A percentile compares a stretch with the other conserved stretches of the same genome.
These are phyloP conservation scores for Phocides pigmalion DNA, from an alignment of 1,140 invertebrate species.

Conservation along the genomic window DNA sequence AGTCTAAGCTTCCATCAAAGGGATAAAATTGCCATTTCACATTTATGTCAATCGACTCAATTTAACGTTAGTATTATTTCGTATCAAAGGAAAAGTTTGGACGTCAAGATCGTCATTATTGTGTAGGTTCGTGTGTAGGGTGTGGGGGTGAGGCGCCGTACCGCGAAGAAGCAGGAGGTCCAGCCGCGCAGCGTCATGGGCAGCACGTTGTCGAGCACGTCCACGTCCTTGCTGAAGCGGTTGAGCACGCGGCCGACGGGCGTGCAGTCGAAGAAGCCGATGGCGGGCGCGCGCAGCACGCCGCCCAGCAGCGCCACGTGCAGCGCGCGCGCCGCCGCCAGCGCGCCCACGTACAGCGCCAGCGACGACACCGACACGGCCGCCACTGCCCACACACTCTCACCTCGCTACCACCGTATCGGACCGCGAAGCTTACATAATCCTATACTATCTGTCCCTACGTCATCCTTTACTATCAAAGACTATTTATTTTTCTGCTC, in stretches of 20 bases:
- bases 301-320: conserved; percentile 87
- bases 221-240: conserved; percentile 93
- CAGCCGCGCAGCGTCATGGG: conserved; percentile 88
- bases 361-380: conserved; percentile 88
- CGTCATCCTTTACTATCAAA: no score
- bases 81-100: background rate
- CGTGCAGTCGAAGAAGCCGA: conserved; percentile 94
- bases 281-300: conserved; percentile 88
- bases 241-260: conserved; percentile 93
- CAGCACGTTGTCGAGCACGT: conserved; percentile 90
- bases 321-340: conserved; percentile 88
- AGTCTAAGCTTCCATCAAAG: no score
- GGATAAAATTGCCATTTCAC: no score
- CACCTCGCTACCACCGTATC: no score
- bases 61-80: background rate
- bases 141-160: conserved; percentile 63
- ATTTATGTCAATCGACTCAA: no score
- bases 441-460: no score
- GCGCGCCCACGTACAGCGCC: conserved; percentile 87
- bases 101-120: no score
- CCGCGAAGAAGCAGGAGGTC: conserved; percentile 89
- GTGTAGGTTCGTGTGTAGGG: background rate
- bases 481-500: no score
- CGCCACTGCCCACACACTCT: conserved; percentile 83
- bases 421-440: no score